These are phyloP conservation scores for Clytia hemisphaerica DNA, from an alignment of 30 jellyfish, hydroid and myxozoan species.

Conservation along the genomic window DNA sequence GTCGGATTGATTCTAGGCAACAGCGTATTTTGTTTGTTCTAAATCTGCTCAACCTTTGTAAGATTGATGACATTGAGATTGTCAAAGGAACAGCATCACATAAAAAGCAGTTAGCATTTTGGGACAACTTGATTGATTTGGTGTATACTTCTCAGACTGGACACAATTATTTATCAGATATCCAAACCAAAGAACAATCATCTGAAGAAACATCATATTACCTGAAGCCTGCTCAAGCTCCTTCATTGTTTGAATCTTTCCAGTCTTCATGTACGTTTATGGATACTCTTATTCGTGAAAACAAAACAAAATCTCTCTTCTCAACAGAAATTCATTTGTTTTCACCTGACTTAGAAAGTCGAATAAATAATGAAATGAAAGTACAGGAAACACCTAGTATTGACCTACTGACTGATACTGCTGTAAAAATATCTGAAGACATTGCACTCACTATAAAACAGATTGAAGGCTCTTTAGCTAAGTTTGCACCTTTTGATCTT, in stretches of 20 bases:
- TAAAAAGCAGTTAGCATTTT: constrained; percentile 51
- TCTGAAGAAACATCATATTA: neutral
- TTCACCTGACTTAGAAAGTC: constrained; percentile 57
- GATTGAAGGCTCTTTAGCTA: neutral
- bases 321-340: constrained; percentile 45
- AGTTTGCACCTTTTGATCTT: constrained; percentile 24
- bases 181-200: neutral
- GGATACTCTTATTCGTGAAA: constrained; percentile 55
- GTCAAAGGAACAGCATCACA: constrained; percentile 85
- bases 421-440: constrained; percentile 47
- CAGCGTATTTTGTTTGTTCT: constrained; percentile 57
- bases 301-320: constrained; percentile 37
- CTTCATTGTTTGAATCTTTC: constrained; percentile 11
- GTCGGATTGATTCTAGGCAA: constrained; percentile 45
- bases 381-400: constrained; percentile 39
- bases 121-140: constrained; percentile 59
- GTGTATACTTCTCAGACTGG: constrained; percentile 40
- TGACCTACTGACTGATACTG: constrained; percentile 37
- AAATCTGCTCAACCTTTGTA: constrained; percentile 58
- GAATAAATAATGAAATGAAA: neutral
- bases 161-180: constrained; percentile 1
- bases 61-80: constrained; percentile 53
- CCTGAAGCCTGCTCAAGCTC: constrained; percentile 9
- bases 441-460: constrained; percentile 20
- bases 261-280: constrained; percentile 37